A percentile compares a stretch with the other conserved stretches of the same genome.
phyloP scores from a whole-genome alignment of 2,113 vertebrate genomes.

The Zosterops pallidus region DNA sequence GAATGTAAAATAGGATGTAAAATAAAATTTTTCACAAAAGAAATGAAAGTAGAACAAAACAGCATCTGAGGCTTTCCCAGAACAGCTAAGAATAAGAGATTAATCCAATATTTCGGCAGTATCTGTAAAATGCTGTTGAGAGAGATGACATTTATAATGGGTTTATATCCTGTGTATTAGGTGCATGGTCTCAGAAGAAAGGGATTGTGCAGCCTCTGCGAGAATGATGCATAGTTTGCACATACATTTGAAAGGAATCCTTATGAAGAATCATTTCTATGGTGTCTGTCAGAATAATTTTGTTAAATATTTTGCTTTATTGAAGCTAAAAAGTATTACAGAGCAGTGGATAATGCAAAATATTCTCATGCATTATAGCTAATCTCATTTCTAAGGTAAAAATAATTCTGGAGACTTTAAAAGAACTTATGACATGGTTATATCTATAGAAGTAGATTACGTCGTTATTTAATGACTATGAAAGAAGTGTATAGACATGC shows the following conservation, averaged over 20 bases:
- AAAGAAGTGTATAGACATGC: neutral
- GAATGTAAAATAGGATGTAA: neutral
- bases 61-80: neutral
- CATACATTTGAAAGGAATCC: neutral
- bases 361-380: neutral
- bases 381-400: neutral
- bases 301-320: neutral
- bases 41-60: neutral
- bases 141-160: neutral
- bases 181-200: neutral
- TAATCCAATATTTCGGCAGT: neutral
- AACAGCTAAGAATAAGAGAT: neutral
- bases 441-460: neutral
- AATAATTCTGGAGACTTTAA: neutral
- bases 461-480: neutral
- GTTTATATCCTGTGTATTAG: neutral
- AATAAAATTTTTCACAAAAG: neutral
- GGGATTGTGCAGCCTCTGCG: neutral
- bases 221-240: neutral
- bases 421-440: neutral
- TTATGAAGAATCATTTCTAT: neutral
- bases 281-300: neutral
- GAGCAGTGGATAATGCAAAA: neutral
- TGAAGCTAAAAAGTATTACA: neutral
- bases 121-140: neutral